Evolutionary conservation across 2,797 vertebrate genomes (phyloP).

Genomic region (Tinamus major): DNA sequence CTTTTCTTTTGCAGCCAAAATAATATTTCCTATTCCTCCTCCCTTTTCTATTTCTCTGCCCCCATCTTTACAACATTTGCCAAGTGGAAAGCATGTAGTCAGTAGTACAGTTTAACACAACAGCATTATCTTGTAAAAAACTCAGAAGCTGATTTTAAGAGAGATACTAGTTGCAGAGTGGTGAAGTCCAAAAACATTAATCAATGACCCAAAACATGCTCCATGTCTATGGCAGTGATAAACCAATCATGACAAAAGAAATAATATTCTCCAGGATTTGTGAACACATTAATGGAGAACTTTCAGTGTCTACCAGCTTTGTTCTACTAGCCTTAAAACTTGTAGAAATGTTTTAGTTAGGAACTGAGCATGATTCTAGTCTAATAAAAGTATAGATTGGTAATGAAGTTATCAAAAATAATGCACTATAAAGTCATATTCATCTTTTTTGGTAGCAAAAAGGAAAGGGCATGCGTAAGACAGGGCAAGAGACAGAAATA

Average conservation of each 20-base stretch:
- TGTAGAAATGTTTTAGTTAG: neutral
- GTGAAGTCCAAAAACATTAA: neutral
- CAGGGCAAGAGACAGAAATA: neutral
- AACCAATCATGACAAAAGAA: neutral
- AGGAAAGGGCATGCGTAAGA: neutral
- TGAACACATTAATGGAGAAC: neutral
- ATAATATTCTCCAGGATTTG: neutral
- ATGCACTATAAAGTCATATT: neutral
- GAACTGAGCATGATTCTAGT: neutral
- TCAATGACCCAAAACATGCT: neutral
- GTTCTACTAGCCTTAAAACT: neutral
- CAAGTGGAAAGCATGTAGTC: neutral
- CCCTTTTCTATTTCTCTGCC: neutral
- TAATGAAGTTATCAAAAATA: neutral
- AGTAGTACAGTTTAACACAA: neutral
- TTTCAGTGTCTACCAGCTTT: neutral
- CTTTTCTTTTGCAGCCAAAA: neutral
- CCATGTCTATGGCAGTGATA: neutral
- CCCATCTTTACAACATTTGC: neutral
- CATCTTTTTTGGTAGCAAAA: neutral
- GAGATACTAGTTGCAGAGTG: neutral
- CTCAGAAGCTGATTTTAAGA: neutral
- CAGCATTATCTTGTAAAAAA: neutral
- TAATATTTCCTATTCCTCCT: neutral
- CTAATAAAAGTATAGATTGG: neutral